These are phyloP conservation scores for Sarcophaga peregrina DNA, from an alignment of 1,140 invertebrate species.

Conservation along the genomic window DNA sequence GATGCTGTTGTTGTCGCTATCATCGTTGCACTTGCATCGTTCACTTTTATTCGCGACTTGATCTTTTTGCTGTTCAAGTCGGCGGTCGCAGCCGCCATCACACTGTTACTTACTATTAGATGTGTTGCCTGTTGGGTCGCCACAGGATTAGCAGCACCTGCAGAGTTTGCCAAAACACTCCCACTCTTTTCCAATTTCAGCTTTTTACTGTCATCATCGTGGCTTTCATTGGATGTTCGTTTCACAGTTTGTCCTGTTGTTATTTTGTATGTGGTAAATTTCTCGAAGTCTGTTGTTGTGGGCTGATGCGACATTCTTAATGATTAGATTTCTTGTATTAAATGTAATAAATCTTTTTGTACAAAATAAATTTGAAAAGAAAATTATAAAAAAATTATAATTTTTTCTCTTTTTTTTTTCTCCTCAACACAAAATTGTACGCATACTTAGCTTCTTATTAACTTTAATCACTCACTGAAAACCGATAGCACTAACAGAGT, in stretches of 20 bases:
- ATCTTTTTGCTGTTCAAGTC: background rate
- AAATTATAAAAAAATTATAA: constrained; percentile 28
- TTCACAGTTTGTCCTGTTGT: constrained; percentile 27
- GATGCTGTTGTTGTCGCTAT: background rate
- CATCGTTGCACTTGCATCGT: background rate
- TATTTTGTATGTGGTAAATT: constrained; percentile 29
- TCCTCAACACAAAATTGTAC: constrained; percentile 21
- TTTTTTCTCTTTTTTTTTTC: constrained; percentile 19
- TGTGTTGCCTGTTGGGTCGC: background rate
- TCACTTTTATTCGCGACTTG: constrained; percentile 2
- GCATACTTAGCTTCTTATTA: constrained; percentile 9
- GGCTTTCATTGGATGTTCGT: constrained; percentile 33
- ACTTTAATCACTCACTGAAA: too few species aligned
- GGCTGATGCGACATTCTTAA: constrained; percentile 26
- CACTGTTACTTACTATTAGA: background rate
- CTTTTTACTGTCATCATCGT: constrained; percentile 37
- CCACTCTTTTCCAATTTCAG: constrained; percentile 38
- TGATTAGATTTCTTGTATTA: background rate
- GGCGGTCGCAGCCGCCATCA: constrained; percentile 16
- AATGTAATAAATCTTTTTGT: background rate
- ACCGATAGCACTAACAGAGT: too few species aligned
- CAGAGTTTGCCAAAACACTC: constrained; percentile 9
- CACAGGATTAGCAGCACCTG: background rate
- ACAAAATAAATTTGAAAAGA: constrained; percentile 21
- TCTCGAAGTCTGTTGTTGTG: constrained; percentile 32